Evolutionary conservation across 2,113 vertebrate species (phyloP).

Genomic region (Cottus gobio): DNA sequence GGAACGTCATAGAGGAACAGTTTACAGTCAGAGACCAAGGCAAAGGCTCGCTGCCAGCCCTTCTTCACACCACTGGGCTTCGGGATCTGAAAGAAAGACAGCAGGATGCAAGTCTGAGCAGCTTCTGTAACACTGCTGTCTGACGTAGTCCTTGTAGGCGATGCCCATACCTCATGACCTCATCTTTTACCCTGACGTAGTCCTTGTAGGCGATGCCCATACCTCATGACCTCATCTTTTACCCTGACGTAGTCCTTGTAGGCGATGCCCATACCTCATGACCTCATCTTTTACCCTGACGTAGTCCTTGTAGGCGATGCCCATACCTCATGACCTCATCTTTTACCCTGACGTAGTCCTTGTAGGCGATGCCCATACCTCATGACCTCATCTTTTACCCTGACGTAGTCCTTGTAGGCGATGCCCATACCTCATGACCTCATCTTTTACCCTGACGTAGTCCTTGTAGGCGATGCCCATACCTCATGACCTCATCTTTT

Average conservation of each 20-base stretch:
- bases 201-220: conserved; percentile 98
- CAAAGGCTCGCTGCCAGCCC: conserved; percentile 96
- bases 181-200: conserved; percentile 91
- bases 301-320: conserved; percentile 96
- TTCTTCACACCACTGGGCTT: conserved; percentile 98
- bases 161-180: conserved; percentile 83
- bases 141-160: conserved; percentile 66
- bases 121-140: no score
- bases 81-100: conserved; percentile 85
- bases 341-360: no score
- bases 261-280: no score
- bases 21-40: conserved; percentile 96
- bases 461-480: no score
- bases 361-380: no score
- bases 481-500: no score
- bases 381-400: no score
- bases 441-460: no score
- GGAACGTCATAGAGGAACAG: conserved; percentile 95
- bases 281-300: conserved; percentile 91
- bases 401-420: no score
- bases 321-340: conserved; percentile 85
- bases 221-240: conserved; percentile 74
- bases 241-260: no score
- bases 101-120: no score
- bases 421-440: no score